phyloP scores from a whole-genome alignment of 2,113 vertebrate species.

The Jacana jacana region DNA sequence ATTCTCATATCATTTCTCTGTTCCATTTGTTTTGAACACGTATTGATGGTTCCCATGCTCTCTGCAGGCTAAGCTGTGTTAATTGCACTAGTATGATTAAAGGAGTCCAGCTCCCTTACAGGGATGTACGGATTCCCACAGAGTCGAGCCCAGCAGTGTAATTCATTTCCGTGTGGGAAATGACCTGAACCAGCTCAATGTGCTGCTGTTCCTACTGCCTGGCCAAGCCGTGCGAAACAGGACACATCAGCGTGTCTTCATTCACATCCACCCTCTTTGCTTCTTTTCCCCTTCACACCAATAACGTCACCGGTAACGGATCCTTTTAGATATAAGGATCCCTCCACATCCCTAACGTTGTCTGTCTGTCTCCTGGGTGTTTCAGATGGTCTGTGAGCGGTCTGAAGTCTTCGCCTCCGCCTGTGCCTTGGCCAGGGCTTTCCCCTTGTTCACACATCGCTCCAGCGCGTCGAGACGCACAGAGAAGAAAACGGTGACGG shows the following conservation, averaged over 20 bases:
- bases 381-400: slow-evolving; percentile 92
- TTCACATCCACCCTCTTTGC: background rate
- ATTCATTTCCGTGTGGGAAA: background rate
- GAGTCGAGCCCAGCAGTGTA: background rate
- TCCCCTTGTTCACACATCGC: slow-evolving; percentile 92
- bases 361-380: background rate
- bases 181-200: background rate
- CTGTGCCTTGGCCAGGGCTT: slow-evolving; percentile 91
- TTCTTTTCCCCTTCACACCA: background rate
- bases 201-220: fast-evolving
- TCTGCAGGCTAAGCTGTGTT: background rate
- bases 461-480: slow-evolving; percentile 80
- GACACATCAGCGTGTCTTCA: fast-evolving
- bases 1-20: background rate
- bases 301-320: background rate
- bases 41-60: background rate
- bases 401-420: slow-evolving; percentile 89
- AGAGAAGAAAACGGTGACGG: slow-evolving; percentile 86
- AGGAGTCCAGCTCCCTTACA: background rate
- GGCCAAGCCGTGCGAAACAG: background rate
- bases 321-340: background rate
- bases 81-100: slow-evolving; percentile 21
- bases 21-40: background rate
- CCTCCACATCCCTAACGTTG: background rate
- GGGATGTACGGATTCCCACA: background rate